A percentile compares a stretch with the other conserved stretches of the same genome.
These are phyloP conservation scores for Stictocephala bisonia DNA, from an alignment of 2,888 invertebrate species.

Conservation along the genomic window DNA sequence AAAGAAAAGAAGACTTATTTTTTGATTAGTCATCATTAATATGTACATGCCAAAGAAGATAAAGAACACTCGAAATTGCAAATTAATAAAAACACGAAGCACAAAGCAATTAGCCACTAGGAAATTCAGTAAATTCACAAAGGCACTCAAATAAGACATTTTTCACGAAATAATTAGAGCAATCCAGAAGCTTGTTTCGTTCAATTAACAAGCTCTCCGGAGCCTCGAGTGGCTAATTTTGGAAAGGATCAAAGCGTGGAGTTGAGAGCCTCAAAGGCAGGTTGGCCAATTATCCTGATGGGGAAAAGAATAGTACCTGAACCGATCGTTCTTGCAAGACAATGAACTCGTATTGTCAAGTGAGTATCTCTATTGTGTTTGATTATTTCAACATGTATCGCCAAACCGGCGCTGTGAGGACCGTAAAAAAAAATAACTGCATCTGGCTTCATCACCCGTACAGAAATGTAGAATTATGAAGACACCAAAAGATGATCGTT, in stretches of 20 bases:
- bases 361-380: no score
- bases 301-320: constrained; percentile 9
- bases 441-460: no score
- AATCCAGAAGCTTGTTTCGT: constrained; percentile 32
- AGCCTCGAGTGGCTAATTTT: constrained; percentile 35
- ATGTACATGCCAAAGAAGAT: constrained; percentile 36
- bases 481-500: no score
- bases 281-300: constrained; percentile 21
- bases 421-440: no score
- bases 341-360: no score
- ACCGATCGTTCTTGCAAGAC: no score
- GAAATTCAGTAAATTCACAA: constrained; percentile 7
- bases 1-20: neutral
- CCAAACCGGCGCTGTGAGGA: no score
- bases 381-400: no score
- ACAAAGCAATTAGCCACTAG: constrained; percentile 24
- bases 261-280: constrained; percentile 34
- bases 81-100: constrained; percentile 30
- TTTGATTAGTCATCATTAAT: constrained; percentile 29
- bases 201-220: constrained; percentile 27
- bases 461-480: no score
- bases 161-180: constrained; percentile 25
- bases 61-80: constrained; percentile 37
- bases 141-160: constrained; percentile 8
- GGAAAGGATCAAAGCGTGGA: constrained; percentile 4